These are phyloP conservation scores for Thaleichthys pacificus DNA, from an alignment of 2,797 vertebrate species.

Conservation along the genomic window DNA sequence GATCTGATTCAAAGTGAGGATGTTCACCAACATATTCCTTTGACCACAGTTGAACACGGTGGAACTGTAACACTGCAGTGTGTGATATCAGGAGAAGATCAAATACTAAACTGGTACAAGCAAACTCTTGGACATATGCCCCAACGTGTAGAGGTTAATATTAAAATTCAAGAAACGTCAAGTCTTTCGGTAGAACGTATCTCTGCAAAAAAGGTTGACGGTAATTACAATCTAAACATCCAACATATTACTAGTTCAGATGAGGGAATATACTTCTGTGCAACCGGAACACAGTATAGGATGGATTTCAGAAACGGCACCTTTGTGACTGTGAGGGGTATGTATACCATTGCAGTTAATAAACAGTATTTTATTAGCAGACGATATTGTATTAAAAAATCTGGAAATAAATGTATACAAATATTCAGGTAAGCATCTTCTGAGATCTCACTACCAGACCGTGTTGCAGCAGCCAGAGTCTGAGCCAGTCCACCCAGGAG, in stretches of 20 bases:
- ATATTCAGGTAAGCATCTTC: background rate
- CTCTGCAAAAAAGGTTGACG: too few species aligned
- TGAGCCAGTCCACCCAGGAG: constrained; percentile 24
- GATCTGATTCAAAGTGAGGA: background rate
- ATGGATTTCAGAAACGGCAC: background rate
- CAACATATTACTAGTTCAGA: background rate
- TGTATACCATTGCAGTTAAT: background rate
- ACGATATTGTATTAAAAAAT: background rate
- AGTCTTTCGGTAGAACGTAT: background rate
- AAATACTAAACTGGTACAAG: background rate
- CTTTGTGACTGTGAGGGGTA: background rate
- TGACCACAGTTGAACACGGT: background rate
- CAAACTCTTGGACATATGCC: background rate
- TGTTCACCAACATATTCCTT: too few species aligned
- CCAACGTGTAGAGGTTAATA: background rate
- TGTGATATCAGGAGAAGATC: background rate
- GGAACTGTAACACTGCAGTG: background rate
- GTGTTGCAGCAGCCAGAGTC: background rate
- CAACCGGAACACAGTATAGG: background rate
- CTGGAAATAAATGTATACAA: too few species aligned
- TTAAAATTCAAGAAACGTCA: background rate
- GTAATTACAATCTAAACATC: background rate
- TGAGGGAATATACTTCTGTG: constrained; percentile 5
- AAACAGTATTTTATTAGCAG: background rate
- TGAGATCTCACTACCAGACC: background rate